These are phyloP conservation scores for Syngnathus scovelli DNA, from an alignment of 2,113 vertebrate genomes.

Conservation along the genomic window DNA sequence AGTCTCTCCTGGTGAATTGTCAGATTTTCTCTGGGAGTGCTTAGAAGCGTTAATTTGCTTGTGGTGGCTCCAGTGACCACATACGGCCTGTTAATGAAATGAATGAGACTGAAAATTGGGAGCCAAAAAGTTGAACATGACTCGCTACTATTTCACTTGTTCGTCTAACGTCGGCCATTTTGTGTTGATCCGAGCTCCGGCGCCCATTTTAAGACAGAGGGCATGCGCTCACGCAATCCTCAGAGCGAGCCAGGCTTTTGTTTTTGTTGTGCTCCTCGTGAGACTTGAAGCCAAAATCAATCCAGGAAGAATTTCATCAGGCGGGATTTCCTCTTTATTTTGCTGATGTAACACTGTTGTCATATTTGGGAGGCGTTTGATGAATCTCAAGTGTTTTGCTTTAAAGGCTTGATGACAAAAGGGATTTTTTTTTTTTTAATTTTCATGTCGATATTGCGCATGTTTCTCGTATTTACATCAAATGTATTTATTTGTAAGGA, in stretches of 20 bases:
- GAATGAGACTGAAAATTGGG: not conserved
- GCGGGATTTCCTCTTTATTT: not conserved
- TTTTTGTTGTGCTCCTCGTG: not conserved
- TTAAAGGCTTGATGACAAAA: not conserved
- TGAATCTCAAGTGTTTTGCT: not conserved
- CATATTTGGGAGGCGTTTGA: not conserved
- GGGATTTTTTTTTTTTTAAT: not conserved
- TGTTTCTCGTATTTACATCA: conserved; percentile 22
- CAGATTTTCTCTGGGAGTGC: not conserved
- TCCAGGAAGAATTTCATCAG: not conserved
- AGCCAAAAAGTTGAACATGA: not conserved
- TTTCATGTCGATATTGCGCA: conserved; percentile 39
- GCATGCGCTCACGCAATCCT: not conserved
- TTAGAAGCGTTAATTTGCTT: too few relatives aligned
- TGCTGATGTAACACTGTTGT: not conserved
- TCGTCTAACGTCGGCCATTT: conserved; percentile 10
- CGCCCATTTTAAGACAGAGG: conserved; percentile 6
- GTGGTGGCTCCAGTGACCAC: not conserved
- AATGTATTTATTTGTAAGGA: not conserved
- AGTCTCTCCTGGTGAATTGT: not conserved
- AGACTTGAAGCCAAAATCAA: not conserved
- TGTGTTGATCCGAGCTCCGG: not conserved
- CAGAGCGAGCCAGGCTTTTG: not conserved
- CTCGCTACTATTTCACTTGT: not conserved
- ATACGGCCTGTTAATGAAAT: not conserved